Evolutionary conservation across 2,797 vertebrate species (phyloP).

Genomic region (Falco concolor): DNA sequence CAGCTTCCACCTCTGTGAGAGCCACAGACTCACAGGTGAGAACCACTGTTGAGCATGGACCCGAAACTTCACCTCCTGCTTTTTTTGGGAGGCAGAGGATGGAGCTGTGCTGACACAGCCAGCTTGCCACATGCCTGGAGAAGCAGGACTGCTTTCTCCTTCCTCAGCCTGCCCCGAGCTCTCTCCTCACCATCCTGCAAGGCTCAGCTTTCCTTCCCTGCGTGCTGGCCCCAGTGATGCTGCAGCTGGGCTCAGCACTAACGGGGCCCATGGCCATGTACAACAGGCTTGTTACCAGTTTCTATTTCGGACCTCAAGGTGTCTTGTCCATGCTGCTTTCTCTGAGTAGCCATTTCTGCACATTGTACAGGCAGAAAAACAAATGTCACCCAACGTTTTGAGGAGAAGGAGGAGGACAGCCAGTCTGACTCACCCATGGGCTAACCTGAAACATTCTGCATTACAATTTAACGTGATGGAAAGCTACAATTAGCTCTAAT

Average conservation of each 20-base stretch:
- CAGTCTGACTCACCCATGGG: background rate
- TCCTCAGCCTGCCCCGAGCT: no score
- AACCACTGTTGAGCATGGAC: background rate
- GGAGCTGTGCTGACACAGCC: background rate
- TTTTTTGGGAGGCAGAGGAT: background rate
- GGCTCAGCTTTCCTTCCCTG: background rate
- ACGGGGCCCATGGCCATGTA: accelerated
- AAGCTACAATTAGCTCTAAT: slow-evolving; percentile 25
- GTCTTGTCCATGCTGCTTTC: background rate
- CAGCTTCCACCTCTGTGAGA: accelerated
- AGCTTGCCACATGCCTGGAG: background rate
- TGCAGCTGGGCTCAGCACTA: background rate
- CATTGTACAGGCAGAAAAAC: background rate
- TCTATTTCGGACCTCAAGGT: background rate
- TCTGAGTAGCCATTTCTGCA: background rate
- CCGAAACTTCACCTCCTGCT: background rate
- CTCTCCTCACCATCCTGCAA: background rate
- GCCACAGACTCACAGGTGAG: accelerated
- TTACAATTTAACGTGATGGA: background rate
- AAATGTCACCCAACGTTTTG: background rate
- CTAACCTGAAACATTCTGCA: background rate
- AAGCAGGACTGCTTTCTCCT: background rate
- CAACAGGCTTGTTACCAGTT: accelerated
- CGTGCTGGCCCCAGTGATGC: background rate
- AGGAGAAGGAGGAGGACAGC: background rate